A percentile compares a stretch with the other conserved stretches of the same genome.
These are phyloP conservation scores for Psilopsiagon aurifrons DNA, from an alignment of 2,113 vertebrate species.

Conservation along the genomic window DNA sequence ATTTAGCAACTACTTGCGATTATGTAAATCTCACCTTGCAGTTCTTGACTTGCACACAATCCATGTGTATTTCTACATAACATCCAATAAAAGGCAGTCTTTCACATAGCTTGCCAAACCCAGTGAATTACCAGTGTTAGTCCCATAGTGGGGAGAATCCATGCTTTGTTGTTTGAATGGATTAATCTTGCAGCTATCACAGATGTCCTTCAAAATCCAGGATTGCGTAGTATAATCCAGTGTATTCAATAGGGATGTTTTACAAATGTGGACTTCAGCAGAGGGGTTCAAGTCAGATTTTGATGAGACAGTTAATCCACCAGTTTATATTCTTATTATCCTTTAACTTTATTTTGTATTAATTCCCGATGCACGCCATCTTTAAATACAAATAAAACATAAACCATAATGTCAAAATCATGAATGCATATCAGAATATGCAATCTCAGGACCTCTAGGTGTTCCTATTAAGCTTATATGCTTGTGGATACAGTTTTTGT, in stretches of 20 bases:
- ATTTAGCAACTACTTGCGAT: neutral
- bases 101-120: neutral
- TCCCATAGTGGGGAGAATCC: neutral
- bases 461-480: neutral
- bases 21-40: neutral
- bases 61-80: neutral
- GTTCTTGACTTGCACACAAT: neutral
- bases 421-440: neutral
- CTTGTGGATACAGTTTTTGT: neutral
- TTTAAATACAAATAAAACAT: constrained; percentile 20
- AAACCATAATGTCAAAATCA: neutral
- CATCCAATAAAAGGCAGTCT: neutral
- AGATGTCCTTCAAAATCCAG: neutral
- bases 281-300: neutral
- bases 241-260: neutral
- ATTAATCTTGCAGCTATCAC: constrained; percentile 18
- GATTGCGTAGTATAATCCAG: neutral
- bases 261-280: neutral
- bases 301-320: neutral
- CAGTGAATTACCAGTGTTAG: neutral
- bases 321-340: neutral
- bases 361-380: neutral
- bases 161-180: neutral
- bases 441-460: neutral
- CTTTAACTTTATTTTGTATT: neutral